These are phyloP conservation scores for Manis javanica DNA, from an alignment of 2,797 vertebrate genomes.

Conservation along the genomic window DNA sequence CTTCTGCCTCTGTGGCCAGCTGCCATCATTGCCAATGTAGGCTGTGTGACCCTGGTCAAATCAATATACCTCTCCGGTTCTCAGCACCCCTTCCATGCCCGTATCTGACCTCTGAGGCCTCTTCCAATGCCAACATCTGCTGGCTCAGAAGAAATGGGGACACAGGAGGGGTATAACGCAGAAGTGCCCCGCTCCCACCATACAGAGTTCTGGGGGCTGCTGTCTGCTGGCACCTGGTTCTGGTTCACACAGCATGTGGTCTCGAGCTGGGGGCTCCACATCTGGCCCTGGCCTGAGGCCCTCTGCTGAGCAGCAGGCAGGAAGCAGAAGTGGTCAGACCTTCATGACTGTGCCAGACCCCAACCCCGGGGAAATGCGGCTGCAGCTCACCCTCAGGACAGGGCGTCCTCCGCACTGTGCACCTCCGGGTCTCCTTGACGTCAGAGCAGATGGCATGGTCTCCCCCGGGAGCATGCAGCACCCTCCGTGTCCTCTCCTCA, in stretches of 20 bases:
- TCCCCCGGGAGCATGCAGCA: conserved; percentile 87
- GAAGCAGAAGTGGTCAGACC: neutral
- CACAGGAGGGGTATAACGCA: neutral
- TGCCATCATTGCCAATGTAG: neutral
- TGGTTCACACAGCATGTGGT: neutral
- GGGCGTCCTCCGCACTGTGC: conserved; percentile 90
- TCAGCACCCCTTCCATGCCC: neutral
- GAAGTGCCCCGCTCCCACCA: neutral
- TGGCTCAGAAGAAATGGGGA: neutral
- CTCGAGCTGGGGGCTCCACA: neutral
- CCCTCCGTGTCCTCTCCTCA: conserved; percentile 90
- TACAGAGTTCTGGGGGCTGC: neutral
- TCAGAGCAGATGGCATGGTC: conserved; percentile 88
- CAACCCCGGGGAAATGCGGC: accelerated
- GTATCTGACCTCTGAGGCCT: neutral
- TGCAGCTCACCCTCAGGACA: conserved; percentile 90
- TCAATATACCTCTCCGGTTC: neutral
- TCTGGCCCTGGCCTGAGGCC: neutral
- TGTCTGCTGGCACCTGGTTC: neutral
- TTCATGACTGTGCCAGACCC: neutral
- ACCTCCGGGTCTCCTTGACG: conserved; percentile 92
- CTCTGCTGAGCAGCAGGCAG: neutral
- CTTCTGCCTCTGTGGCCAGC: neutral
- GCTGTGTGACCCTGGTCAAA: neutral
- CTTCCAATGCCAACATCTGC: neutral